phyloP scores from a whole-genome alignment of 2,113 vertebrate genomes.

The Chaetodon auriga region DNA sequence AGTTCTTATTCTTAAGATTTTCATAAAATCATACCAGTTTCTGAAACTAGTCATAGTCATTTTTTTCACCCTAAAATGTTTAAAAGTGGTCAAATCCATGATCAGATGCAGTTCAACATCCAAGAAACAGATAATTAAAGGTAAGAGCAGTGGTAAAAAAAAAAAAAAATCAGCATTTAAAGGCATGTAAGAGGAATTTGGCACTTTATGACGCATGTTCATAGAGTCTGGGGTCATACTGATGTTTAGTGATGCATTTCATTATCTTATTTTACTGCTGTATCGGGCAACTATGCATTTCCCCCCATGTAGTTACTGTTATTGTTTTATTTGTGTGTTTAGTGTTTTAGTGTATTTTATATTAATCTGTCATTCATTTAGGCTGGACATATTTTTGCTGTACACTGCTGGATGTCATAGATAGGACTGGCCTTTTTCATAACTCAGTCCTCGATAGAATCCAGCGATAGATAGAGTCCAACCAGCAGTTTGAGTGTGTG shows the following conservation, averaged over 20 bases:
- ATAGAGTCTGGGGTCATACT: neutral
- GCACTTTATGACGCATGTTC: neutral
- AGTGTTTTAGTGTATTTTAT: too few relatives aligned
- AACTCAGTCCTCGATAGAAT: neutral
- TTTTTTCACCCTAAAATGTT: too few relatives aligned
- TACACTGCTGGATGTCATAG: neutral
- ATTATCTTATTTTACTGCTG: neutral
- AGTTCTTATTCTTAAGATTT: too few relatives aligned
- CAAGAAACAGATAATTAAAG: too few relatives aligned
- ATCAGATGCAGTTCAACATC: too few relatives aligned
- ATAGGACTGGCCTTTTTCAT: neutral
- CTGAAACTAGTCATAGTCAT: too few relatives aligned
- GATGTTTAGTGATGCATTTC: neutral
- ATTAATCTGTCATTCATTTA: neutral
- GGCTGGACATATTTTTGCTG: neutral
- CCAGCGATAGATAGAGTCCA: neutral
- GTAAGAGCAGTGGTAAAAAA: too few relatives aligned
- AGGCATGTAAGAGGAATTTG: too few relatives aligned
- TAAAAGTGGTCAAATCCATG: too few relatives aligned
- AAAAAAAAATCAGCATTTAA: too few relatives aligned
- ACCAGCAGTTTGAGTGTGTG: neutral
- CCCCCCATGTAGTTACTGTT: neutral
- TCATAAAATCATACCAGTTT: too few relatives aligned
- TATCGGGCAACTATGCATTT: neutral
- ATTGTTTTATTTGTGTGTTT: neutral